These are phyloP conservation scores for Piprites chloris DNA, from an alignment of 2,113 vertebrate species.

Conservation along the genomic window DNA sequence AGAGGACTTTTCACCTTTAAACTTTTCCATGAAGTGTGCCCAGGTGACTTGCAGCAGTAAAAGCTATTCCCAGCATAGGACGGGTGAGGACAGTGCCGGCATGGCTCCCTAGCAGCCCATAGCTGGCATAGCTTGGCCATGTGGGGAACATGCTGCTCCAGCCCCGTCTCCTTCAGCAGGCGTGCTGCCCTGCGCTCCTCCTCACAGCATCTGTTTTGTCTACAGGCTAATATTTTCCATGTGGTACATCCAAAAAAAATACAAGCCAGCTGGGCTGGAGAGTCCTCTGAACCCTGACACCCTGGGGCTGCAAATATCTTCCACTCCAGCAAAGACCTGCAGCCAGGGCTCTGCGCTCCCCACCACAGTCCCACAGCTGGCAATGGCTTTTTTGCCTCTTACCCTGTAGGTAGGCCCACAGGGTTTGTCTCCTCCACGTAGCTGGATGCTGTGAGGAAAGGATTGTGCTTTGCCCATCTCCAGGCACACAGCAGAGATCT, in stretches of 20 bases:
- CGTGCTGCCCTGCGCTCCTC: background rate
- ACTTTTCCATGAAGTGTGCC: background rate
- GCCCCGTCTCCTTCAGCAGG: background rate
- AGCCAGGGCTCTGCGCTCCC: background rate
- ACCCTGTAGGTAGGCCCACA: no score
- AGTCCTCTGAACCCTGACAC: background rate
- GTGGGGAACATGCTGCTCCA: background rate
- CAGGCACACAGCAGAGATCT: fast-evolving
- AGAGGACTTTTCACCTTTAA: background rate
- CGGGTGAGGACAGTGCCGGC: background rate
- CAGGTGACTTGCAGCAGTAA: background rate
- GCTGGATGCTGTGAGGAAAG: background rate
- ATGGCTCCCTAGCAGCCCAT: background rate
- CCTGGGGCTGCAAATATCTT: background rate
- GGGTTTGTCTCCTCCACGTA: background rate
- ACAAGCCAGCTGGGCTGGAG: background rate
- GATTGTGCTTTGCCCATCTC: background rate
- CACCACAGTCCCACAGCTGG: no score
- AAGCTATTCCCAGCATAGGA: background rate
- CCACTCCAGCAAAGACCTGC: background rate
- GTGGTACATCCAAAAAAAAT: background rate
- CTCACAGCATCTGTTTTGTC: background rate
- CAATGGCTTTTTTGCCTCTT: background rate
- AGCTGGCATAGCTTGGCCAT: background rate
- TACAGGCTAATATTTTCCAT: conserved; percentile 55